phyloP scores from a whole-genome alignment of 2,888 invertebrate genomes.

The Artemia sinica region DNA sequence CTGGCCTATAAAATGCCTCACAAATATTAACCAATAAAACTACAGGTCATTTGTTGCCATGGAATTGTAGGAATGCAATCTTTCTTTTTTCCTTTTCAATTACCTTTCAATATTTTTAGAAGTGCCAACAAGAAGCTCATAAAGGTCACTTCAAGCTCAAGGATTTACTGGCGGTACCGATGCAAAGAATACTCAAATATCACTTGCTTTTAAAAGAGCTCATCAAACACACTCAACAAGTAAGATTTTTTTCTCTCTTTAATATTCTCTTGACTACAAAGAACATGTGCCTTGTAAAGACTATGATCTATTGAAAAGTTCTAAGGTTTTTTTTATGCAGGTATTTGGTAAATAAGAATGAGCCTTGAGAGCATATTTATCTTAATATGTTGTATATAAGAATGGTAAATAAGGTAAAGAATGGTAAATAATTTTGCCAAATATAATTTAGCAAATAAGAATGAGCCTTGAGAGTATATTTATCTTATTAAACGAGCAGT shows the following conservation, averaged over 20 bases:
- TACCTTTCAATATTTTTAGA: slow-evolving; percentile 39
- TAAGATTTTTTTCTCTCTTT: slow-evolving; percentile 32
- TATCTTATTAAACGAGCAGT: too few relatives aligned
- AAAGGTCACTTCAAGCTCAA: slow-evolving; percentile 83
- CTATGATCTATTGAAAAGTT: too few relatives aligned
- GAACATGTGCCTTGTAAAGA: too few relatives aligned
- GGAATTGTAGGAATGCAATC: neutral
- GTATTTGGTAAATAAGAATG: too few relatives aligned
- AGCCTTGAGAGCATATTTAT: too few relatives aligned
- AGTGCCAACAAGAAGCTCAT: slow-evolving; percentile 81
- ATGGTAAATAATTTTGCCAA: too few relatives aligned
- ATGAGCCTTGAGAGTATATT: too few relatives aligned
- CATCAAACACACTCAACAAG: slow-evolving; percentile 64
- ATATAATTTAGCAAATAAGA: too few relatives aligned
- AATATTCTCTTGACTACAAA: too few relatives aligned
- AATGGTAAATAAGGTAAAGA: too few relatives aligned
- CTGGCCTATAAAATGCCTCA: neutral
- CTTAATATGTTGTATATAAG: too few relatives aligned
- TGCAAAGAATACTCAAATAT: slow-evolving; percentile 95
- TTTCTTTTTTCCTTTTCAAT: slow-evolving; percentile 18
- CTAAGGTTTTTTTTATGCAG: too few relatives aligned
- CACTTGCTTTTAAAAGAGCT: slow-evolving; percentile 78
- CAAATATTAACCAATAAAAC: neutral
- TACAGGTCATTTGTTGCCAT: neutral
- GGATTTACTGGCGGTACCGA: slow-evolving; percentile 89